phyloP scores from a whole-genome alignment of 2,797 vertebrate genomes.

The Tapera naevia region DNA sequence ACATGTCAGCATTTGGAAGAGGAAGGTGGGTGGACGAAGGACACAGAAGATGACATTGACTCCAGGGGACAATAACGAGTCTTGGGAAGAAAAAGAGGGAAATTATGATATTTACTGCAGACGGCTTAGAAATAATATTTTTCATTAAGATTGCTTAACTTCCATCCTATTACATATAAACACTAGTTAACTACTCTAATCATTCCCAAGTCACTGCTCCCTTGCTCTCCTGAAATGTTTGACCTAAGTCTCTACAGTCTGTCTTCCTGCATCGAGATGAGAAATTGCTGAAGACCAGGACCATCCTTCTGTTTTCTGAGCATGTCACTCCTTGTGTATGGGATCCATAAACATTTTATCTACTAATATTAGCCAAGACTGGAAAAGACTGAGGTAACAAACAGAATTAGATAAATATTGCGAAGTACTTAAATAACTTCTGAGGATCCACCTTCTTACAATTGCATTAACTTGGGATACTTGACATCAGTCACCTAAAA shows the following conservation, averaged over 20 bases:
- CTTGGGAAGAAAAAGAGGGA: not conserved
- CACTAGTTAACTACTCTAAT: not conserved
- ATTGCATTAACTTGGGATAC: not conserved
- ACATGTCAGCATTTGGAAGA: not conserved
- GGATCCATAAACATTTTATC: not conserved
- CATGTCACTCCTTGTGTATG: not conserved
- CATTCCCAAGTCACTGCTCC: not conserved
- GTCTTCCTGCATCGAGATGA: not conserved
- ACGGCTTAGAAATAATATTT: not conserved
- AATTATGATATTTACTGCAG: not conserved
- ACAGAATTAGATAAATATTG: not conserved
- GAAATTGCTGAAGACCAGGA: not conserved
- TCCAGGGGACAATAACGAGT: not conserved
- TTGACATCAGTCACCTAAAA: not conserved
- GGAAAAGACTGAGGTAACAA: not conserved
- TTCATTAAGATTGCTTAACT: not conserved
- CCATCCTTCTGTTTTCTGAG: not conserved
- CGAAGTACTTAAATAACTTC: not conserved
- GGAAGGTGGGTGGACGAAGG: not conserved
- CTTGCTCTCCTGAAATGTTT: not conserved
- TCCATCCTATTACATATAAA: not conserved
- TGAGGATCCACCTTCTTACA: not conserved
- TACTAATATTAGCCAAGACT: not conserved
- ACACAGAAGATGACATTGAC: not conserved
- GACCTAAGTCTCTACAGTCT: not conserved